These are phyloP conservation scores for Carapus acus DNA, from an alignment of 2,797 vertebrate species.

Conservation along the genomic window DNA sequence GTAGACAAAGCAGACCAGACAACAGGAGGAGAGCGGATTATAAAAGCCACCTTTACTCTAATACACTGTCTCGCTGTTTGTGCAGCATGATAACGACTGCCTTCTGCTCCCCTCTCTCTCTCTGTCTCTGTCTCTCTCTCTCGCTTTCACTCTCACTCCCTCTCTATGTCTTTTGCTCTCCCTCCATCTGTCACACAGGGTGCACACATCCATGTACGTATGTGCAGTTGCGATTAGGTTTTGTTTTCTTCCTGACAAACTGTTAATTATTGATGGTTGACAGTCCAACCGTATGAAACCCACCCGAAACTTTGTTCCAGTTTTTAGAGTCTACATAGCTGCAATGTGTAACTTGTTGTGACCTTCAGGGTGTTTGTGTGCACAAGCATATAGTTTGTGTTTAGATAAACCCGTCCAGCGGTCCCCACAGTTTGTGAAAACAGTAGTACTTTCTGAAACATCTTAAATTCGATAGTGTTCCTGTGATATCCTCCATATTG, in stretches of 20 bases:
- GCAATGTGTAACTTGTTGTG: slow-evolving; percentile 15
- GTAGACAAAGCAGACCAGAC: slow-evolving; percentile 39
- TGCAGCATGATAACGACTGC: slow-evolving; percentile 57
- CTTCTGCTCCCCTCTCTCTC: slow-evolving; percentile 41
- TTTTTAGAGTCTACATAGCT: slow-evolving; percentile 16
- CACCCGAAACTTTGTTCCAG: slow-evolving; percentile 30
- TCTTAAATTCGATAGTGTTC: not conserved
- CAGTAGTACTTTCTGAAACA: not conserved
- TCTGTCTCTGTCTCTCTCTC: slow-evolving; percentile 21
- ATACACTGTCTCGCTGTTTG: slow-evolving; percentile 46
- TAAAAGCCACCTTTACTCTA: slow-evolving; percentile 43
- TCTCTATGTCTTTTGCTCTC: too few relatives aligned
- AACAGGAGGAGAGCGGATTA: slow-evolving; percentile 52
- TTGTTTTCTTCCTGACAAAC: slow-evolving; percentile 4
- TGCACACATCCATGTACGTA: slow-evolving; percentile 10
- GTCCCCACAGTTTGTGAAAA: slow-evolving; percentile 25
- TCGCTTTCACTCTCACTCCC: too few relatives aligned
- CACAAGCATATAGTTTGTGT: slow-evolving; percentile 17
- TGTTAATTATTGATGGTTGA: slow-evolving; percentile 17
- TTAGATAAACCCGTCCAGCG: slow-evolving; percentile 21
- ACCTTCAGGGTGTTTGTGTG: slow-evolving; percentile 8
- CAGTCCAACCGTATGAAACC: slow-evolving; percentile 11
- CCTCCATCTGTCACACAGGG: slow-evolving; percentile 25
- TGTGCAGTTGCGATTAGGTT: not conserved
- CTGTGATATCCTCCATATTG: too few relatives aligned